These are phyloP conservation scores for Menura novaehollandiae DNA, from an alignment of 2,113 vertebrate genomes.

Conservation along the genomic window DNA sequence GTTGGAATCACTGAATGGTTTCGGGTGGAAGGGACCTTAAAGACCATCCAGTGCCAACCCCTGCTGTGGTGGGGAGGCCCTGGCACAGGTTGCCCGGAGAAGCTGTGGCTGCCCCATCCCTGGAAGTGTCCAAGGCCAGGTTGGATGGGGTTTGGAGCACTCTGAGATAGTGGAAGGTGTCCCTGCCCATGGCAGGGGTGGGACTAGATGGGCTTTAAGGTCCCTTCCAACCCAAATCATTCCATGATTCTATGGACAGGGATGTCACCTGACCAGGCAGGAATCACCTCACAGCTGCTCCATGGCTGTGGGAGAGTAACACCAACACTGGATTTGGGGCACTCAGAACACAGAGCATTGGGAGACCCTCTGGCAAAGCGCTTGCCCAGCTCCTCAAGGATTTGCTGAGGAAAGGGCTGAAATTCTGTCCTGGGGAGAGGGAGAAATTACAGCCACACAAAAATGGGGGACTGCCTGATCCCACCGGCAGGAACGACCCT, in stretches of 20 bases:
- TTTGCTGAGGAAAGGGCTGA: background rate
- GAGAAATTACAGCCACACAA: background rate
- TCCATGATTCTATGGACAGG: background rate
- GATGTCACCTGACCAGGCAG: background rate
- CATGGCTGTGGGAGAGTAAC: background rate
- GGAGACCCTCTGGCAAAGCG: background rate
- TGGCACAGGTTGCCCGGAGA: background rate
- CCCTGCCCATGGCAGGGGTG: background rate
- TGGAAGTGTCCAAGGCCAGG: background rate
- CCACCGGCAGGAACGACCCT: fast-evolving
- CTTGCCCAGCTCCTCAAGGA: background rate
- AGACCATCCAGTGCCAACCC: background rate
- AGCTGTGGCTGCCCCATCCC: background rate
- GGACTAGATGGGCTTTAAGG: too few species aligned
- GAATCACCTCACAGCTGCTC: background rate
- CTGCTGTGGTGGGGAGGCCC: fast-evolving
- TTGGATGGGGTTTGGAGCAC: fast-evolving
- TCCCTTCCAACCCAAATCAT: background rate
- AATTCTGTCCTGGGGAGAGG: background rate
- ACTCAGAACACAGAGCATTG: background rate
- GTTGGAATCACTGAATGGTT: background rate
- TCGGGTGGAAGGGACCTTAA: background rate
- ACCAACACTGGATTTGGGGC: background rate
- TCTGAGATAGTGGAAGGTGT: background rate
- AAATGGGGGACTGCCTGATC: background rate